Evolutionary conservation across 2,797 vertebrate genomes (phyloP).

Genomic region (Tinamus major): DNA sequence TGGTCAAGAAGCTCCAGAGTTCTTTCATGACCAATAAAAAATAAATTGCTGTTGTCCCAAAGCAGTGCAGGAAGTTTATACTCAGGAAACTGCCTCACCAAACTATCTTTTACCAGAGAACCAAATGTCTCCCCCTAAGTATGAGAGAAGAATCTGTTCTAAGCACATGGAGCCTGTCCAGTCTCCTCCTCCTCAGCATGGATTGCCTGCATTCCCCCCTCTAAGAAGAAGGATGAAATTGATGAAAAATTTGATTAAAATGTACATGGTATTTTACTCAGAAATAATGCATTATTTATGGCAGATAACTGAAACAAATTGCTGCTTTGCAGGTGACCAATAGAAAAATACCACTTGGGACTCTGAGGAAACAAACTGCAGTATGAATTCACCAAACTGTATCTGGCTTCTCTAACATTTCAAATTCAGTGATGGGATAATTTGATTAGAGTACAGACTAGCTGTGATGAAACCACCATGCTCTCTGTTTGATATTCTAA

Average conservation of each 20-base stretch:
- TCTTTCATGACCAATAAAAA: too few relatives aligned
- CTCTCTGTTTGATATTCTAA: slow-evolving; percentile 46
- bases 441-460: slow-evolving; percentile 61
- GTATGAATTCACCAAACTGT: background rate
- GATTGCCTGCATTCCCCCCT: background rate
- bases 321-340: slow-evolving; percentile 43
- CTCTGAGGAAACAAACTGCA: slow-evolving; percentile 27
- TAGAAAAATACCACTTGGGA: slow-evolving; percentile 8
- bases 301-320: slow-evolving; percentile 45
- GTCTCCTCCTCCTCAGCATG: background rate
- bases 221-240: background rate
- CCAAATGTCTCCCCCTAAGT: background rate
- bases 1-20: background rate
- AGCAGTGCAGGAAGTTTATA: too few relatives aligned
- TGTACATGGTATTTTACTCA: slow-evolving; percentile 37
- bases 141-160: background rate
- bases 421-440: slow-evolving; percentile 56
- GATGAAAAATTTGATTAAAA: slow-evolving; percentile 65
- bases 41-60: background rate
- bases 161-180: background rate
- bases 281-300: slow-evolving; percentile 51
- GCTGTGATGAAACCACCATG: slow-evolving; percentile 39
- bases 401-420: slow-evolving; percentile 28
- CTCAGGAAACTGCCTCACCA: background rate
- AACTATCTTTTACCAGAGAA: background rate